Evolutionary conservation across 2,797 vertebrate species (phyloP), one percentile per base, ranked within the genome.

Genomic region (Gadopsis marmoratus): DNA sequence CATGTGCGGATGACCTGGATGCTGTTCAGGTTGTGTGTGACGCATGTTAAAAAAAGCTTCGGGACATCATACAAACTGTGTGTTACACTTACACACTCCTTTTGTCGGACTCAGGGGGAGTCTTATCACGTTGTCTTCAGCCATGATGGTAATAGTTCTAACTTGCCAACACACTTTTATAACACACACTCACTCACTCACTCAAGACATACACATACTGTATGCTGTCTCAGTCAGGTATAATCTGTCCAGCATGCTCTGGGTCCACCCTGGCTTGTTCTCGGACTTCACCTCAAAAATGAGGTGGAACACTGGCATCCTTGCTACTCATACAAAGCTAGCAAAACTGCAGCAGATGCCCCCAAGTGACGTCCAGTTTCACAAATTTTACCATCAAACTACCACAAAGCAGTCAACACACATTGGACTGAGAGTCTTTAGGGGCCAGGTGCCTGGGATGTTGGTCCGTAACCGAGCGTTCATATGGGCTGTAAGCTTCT

Each of bases 1-100:
- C 54, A 23, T 62, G 64, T 74, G 51, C 51, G n/a, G 47, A 47
- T 54, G 74, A 82, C 86, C 83, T 53, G 81, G 62, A 72, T 60
- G 51, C 35, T 73, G 70, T 80, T 74, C 66, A 70, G 72, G 76
- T 83, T 84, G 39, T 61, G 33, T 63, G 62, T 88, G 83, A 89
- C 17, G 74, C 75, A 81, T 87, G 79, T 65, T 72, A 39, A 41
- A 70, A 73, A 59, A 47, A 47, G 65, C 79, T 60, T 11, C 5
- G 37, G 73, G 84, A 77, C 86, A 82, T 86, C 47, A 5, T 12
- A 65, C 53, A 67, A 31, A 43, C 50, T n/a, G n/a, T n/a, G n/a
- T n/a, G n/a, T n/a, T n/a, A 35, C 35, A 47, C 43, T 50, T n/a
- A 67, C 39, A 23, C n/a, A 58, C 8, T 31, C 37, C 35, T 66